Conservation (phyloP, 2,797 vertebrate genomes). For the Myripristis murdjan region DNA sequence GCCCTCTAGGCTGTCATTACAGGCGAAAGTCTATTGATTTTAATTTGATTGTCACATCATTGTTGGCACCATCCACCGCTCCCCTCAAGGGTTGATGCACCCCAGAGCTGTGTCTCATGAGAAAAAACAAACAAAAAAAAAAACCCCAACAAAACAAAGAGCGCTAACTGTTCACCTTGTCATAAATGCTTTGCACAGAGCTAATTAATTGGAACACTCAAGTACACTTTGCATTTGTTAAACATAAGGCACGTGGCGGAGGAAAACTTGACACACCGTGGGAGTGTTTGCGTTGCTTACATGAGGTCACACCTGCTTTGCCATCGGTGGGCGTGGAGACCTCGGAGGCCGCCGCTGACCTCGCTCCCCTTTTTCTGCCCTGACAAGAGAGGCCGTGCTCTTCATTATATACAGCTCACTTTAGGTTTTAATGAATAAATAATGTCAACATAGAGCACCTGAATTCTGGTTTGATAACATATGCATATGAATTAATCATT, state of each 20-base stretch:
- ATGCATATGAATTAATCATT: conserved; percentile 12
- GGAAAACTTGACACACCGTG: neutral
- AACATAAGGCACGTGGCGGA: neutral
- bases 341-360: neutral
- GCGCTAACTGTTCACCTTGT: neutral
- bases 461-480: conserved; percentile 2
- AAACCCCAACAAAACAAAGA: no score
- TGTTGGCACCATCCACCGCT: neutral
- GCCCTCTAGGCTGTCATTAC: conserved; percentile 34
- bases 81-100: neutral
- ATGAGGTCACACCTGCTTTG: neutral
- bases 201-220: neutral
- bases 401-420: no score
- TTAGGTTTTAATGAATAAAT: conserved; percentile 7
- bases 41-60: conserved; percentile 17
- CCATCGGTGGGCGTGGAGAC: neutral
- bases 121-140: no score
- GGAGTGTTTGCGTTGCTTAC: neutral
- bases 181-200: no score
- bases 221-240: neutral
- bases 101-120: neutral
- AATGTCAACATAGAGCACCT: neutral
- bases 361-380: neutral
- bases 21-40: conserved; percentile 53
- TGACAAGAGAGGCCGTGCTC: no score